phyloP scores from a whole-genome alignment of 37 sponge, comb jelly and placozoan genomes.

The Oopsacas minuta region DNA sequence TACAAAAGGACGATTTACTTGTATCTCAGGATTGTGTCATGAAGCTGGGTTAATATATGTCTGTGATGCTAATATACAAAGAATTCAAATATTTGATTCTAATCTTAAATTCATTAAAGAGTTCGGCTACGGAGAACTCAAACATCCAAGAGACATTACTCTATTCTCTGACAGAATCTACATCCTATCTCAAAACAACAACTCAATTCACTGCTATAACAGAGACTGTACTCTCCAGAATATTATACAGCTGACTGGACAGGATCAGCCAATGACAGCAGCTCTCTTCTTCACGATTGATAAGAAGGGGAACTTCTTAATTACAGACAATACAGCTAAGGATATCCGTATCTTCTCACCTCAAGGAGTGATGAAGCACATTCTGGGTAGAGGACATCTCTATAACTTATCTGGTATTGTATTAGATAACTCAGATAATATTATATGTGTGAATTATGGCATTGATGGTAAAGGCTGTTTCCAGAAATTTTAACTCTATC shows the following conservation, averaged over 20 bases:
- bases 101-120: neutral
- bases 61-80: neutral
- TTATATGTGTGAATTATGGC: neutral
- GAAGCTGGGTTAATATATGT: neutral
- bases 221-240: neutral
- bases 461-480: neutral
- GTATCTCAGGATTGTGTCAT: neutral
- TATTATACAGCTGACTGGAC: neutral
- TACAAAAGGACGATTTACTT: neutral
- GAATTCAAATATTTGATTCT: neutral
- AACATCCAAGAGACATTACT: neutral
- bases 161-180: neutral
- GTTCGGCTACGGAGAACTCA: neutral
- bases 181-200: neutral
- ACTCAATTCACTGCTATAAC: neutral
- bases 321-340: neutral
- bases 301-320: neutral
- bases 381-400: neutral
- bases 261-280: neutral
- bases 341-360: slow-evolving; percentile 1
- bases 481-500: slow-evolving; percentile 5
- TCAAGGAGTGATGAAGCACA: neutral
- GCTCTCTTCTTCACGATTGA: neutral
- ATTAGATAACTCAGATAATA: neutral
- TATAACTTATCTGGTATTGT: neutral